Evolutionary conservation across 64 coral and sea anemone species (phyloP).

Genomic region (Montipora capricornis): DNA sequence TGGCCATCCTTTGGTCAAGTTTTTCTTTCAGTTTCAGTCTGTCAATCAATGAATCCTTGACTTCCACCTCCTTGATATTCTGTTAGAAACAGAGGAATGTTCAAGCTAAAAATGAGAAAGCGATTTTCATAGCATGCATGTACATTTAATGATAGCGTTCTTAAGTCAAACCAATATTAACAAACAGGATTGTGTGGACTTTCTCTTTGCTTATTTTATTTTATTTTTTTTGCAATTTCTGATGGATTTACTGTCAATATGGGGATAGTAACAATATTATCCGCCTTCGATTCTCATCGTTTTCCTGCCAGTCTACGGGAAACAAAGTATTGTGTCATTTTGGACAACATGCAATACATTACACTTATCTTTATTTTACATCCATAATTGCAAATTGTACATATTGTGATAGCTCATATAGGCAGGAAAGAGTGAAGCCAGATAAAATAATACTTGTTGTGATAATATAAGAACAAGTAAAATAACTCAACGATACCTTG

Average conservation of each 20-base stretch:
- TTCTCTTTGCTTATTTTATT: no score
- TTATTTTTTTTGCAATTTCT: background rate
- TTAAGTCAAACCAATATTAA: no score
- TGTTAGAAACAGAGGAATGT: background rate
- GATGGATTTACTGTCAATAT: slow-evolving; percentile 1
- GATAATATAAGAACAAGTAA: background rate
- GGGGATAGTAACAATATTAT: background rate
- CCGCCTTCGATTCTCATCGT: background rate
- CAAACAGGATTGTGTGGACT: no score
- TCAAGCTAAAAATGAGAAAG: no score
- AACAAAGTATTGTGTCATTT: background rate
- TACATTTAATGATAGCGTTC: no score
- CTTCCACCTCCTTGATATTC: no score
- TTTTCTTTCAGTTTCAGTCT: no score
- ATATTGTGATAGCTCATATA: background rate
- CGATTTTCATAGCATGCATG: no score
- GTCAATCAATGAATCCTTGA: no score
- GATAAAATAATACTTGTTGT: background rate
- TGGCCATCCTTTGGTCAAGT: no score
- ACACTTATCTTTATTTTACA: background rate
- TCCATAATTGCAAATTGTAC: background rate
- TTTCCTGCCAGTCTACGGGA: background rate
- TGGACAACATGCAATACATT: background rate
- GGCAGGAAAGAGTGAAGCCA: background rate
- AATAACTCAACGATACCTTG: background rate